Conservation (phyloP, 2,113 vertebrate genomes). For the Aegypius monachus region DNA sequence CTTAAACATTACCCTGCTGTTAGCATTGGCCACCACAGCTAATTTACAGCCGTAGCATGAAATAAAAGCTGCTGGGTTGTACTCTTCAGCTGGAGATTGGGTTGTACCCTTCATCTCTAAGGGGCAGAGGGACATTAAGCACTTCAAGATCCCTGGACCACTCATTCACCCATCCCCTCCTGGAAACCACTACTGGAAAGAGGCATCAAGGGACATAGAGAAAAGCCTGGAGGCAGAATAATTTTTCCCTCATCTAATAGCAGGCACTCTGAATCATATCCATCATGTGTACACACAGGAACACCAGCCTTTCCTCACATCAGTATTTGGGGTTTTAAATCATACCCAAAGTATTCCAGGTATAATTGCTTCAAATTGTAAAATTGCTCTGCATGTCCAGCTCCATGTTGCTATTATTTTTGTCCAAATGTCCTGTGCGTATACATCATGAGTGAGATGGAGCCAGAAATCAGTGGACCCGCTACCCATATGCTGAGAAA, state of each 20-base stretch:
- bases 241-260: background rate
- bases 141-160: too few relatives aligned
- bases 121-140: background rate
- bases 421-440: rapidly evolving
- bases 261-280: background rate
- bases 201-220: background rate
- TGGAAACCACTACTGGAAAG: background rate
- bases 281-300: background rate
- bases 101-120: background rate
- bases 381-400: background rate
- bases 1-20: background rate
- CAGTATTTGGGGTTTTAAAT: background rate
- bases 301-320: background rate
- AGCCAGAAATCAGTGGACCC: background rate
- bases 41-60: background rate
- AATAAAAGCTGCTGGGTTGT: background rate
- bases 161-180: background rate
- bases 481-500: background rate
- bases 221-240: background rate
- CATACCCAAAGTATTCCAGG: background rate
- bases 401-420: background rate
- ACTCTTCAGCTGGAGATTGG: background rate
- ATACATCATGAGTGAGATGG: background rate
- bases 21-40: background rate
- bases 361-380: background rate